A percentile compares a stretch with the other conserved stretches of the same genome.
phyloP scores from a whole-genome alignment of 2,113 vertebrate genomes.

The Eleginops maclovinus region DNA sequence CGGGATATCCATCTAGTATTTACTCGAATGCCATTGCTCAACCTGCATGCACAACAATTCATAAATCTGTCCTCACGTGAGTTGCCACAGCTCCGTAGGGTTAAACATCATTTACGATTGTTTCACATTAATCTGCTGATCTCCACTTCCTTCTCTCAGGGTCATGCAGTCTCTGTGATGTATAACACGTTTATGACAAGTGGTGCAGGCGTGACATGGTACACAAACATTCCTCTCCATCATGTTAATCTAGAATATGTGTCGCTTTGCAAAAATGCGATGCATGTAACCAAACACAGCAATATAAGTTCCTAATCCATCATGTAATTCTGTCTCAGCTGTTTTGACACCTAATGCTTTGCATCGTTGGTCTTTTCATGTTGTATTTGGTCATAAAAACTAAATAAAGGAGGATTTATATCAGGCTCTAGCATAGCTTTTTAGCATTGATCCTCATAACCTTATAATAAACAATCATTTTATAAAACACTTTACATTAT shows the following conservation, averaged over 20 bases:
- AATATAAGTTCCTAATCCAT: slow-evolving; percentile 37
- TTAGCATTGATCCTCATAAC: slow-evolving; percentile 33
- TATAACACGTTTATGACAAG: slow-evolving; percentile 56
- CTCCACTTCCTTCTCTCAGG: slow-evolving; percentile 54
- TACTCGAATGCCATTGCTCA: slow-evolving; percentile 56
- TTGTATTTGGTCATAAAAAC: slow-evolving; percentile 26
- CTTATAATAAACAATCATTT: background rate
- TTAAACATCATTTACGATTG: slow-evolving; percentile 70
- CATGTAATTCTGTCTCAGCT: slow-evolving; percentile 17
- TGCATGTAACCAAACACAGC: slow-evolving; percentile 30
- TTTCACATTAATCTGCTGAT: slow-evolving; percentile 58
- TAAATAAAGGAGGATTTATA: slow-evolving; percentile 30
- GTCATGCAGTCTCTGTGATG: slow-evolving; percentile 59
- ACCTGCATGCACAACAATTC: slow-evolving; percentile 49
- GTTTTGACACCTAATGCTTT: slow-evolving; percentile 37
- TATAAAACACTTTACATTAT: slow-evolving; percentile 17
- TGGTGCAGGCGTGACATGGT: slow-evolving; percentile 5
- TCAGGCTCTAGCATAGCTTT: background rate
- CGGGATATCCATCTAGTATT: slow-evolving; percentile 65
- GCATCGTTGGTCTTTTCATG: slow-evolving; percentile 22
- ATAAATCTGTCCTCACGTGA: slow-evolving; percentile 66
- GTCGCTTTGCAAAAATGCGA: slow-evolving; percentile 37
- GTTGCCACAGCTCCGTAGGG: slow-evolving; percentile 25
- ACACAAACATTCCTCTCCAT: slow-evolving; percentile 59
- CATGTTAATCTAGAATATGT: slow-evolving; percentile 50